A percentile compares a stretch with the other conserved stretches of the same genome.
Conservation (phyloP, 1,140 invertebrate genomes). For the Pseudomyrmex cubaensis region DNA sequence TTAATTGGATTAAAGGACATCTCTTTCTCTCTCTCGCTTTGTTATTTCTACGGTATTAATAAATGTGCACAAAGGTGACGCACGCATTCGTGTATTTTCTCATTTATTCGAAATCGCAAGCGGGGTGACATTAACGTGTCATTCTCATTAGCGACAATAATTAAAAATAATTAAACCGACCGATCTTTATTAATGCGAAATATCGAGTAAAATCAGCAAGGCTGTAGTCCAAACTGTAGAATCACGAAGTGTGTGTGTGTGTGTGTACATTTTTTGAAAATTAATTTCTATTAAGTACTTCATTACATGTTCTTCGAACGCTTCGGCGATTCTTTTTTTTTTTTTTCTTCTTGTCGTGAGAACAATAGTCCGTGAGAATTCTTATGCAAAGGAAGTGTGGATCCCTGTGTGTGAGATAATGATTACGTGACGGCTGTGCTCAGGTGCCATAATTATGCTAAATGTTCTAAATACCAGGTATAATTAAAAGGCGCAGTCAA, state of each 20-base stretch:
- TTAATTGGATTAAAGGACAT: constrained; percentile 34
- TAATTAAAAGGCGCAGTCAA: constrained; percentile 46
- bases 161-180: constrained; percentile 32
- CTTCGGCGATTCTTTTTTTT: background rate
- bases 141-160: constrained; percentile 52
- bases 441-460: constrained; percentile 38
- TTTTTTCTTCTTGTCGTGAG: no score
- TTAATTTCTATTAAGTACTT: no score
- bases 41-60: no score
- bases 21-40: background rate
- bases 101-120: constrained; percentile 36
- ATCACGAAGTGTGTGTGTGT: constrained; percentile 7
- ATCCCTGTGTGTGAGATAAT: background rate
- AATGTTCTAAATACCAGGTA: constrained; percentile 28
- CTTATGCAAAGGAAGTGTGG: background rate
- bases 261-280: no score
- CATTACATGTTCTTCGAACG: background rate
- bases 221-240: constrained; percentile 3
- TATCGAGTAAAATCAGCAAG: background rate
- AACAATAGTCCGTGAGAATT: background rate
- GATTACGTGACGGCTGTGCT: background rate
- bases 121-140: constrained; percentile 35
- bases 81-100: constrained; percentile 39
- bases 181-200: constrained; percentile 23
- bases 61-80: no score